These are phyloP conservation scores for Actinernus sp. DNA, from an alignment of 92 coral and sea anemone genomes.

Conservation along the genomic window DNA sequence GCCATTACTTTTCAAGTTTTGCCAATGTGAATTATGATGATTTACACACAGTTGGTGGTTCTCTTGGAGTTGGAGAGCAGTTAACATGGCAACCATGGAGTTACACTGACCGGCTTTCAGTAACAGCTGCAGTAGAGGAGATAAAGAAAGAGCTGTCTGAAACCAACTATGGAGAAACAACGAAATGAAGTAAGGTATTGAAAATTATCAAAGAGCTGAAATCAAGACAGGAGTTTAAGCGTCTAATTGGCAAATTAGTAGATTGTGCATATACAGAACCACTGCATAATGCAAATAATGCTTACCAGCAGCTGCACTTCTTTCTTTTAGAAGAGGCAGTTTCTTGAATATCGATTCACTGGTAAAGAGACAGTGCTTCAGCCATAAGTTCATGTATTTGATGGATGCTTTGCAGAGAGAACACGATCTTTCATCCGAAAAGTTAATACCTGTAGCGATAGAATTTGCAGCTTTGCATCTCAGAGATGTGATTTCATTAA, in stretches of 20 bases:
- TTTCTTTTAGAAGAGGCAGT: constrained; percentile 54
- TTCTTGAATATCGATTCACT: too few species aligned
- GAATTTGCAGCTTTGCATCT: constrained; percentile 60
- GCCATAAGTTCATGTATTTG: constrained; percentile 55
- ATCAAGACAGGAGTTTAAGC: constrained; percentile 64
- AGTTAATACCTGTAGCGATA: constrained; percentile 32
- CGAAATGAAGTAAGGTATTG: constrained; percentile 55
- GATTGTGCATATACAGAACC: constrained; percentile 69
- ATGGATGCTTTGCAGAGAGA: constrained; percentile 35
- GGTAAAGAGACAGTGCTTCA: constrained; percentile 57
- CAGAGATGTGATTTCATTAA: constrained; percentile 46
- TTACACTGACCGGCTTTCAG: constrained; percentile 54
- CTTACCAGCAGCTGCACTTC: constrained; percentile 53
- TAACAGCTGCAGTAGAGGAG: constrained; percentile 44
- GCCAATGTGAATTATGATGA: constrained; percentile 56
- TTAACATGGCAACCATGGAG: constrained; percentile 66
- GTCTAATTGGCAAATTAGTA: constrained; percentile 49
- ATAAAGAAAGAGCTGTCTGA: constrained; percentile 29
- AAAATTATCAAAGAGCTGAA: constrained; percentile 41
- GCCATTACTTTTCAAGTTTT: constrained; percentile 53
- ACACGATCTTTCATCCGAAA: constrained; percentile 23
- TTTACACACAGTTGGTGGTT: constrained; percentile 27
- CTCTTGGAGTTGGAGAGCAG: constrained; percentile 46
- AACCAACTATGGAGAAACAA: constrained; percentile 32
- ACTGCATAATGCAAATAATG: constrained; percentile 55